Conservation (phyloP, 2,113 vertebrate species). For the Ranitomeya imitator region DNA sequence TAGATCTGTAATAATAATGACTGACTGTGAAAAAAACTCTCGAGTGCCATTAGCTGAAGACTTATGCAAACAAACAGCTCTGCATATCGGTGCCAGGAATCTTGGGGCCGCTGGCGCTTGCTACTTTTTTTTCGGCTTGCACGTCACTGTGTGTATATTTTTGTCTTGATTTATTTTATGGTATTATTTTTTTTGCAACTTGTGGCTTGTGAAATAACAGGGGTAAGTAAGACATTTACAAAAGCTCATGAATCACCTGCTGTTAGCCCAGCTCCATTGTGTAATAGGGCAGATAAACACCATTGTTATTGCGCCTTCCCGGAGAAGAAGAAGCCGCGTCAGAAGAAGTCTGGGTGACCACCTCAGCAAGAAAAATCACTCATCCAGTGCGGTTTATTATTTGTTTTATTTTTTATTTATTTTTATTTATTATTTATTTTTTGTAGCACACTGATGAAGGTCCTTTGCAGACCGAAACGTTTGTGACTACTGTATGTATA, state of each 20-base stretch:
- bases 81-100: neutral
- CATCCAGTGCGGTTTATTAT: too few relatives aligned
- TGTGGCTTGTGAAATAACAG: neutral
- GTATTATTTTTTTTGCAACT: neutral
- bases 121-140: neutral
- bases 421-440: too few relatives aligned
- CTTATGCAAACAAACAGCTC: neutral
- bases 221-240: neutral
- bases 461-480: too few relatives aligned
- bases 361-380: too few relatives aligned
- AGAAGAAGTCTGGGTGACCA: neutral
- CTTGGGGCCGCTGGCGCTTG: neutral
- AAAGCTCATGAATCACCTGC: neutral
- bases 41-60: neutral
- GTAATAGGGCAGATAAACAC: constrained; percentile 5
- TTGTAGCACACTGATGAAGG: too few relatives aligned
- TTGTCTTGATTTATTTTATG: neutral
- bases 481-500: too few relatives aligned
- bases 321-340: neutral
- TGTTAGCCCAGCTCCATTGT: neutral
- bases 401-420: too few relatives aligned
- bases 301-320: neutral
- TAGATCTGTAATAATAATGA: neutral
- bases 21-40: neutral
- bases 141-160: neutral